Evolutionary conservation across 1,140 invertebrate species (phyloP).

Genomic region (roundworm (Caenorhabditis elegans)): DNA sequence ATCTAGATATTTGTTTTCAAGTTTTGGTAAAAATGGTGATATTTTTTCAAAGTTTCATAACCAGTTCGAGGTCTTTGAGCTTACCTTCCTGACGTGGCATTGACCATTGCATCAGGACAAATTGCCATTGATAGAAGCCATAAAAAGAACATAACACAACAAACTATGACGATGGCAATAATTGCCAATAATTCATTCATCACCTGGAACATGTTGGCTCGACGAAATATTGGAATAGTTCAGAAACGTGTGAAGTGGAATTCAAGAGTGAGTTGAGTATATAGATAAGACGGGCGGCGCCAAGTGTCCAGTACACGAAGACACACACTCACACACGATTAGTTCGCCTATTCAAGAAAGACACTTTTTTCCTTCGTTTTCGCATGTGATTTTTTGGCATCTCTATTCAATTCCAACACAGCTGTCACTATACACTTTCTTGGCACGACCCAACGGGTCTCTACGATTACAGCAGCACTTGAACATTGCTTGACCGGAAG

Average conservation of each 20-base stretch:
- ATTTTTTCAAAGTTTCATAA: no score
- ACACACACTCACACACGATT: no score
- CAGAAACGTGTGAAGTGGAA: background rate
- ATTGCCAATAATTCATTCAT: constrained; percentile 52
- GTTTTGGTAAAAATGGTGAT: no score
- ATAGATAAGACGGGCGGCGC: constrained; percentile 4
- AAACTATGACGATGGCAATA: constrained; percentile 49
- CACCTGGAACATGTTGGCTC: background rate
- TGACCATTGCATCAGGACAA: constrained; percentile 51
- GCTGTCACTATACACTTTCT: background rate
- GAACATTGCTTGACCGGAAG: background rate
- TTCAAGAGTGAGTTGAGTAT: background rate
- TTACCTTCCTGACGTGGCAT: background rate
- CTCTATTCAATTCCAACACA: no score
- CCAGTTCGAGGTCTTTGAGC: no score
- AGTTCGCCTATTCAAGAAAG: background rate
- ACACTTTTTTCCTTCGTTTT: background rate
- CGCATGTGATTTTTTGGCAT: background rate
- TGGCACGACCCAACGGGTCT: background rate
- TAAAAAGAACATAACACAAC: constrained; percentile 52
- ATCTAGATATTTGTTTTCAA: no score
- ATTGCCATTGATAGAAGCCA: constrained; percentile 54
- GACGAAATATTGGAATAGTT: background rate
- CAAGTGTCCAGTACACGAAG: background rate
- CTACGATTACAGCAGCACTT: background rate